Base-by-base conservation (phyloP, 2,113 vertebrate genomes). In the Actenoides lindsayi region DNA sequence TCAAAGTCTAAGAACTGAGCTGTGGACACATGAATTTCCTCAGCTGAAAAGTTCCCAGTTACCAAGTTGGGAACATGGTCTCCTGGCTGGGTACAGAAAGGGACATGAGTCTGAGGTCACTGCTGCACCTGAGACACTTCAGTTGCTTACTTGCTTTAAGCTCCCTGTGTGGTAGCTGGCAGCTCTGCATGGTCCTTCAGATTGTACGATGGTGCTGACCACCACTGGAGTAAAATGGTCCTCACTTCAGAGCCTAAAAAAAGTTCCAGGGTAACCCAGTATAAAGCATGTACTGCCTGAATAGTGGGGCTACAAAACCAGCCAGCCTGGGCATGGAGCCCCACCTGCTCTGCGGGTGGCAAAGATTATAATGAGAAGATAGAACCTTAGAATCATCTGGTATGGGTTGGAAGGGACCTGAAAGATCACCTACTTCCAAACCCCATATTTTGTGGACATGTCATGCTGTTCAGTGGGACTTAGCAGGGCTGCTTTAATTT, bases 141-240 rank as follows among this genome's bases (percentile, higher is more conserved):
- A 30, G 0, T 35, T 33, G 19, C 6, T 30, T 15, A 14, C 39
- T 57, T 82, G n/a, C 68, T 1, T 27, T 30, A 23, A 59, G 8
- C 48, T 60, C 24, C 44, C 35, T 24, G 7, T 4, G 62, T 11
- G 25, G 69, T 17, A 44, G 14, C 90, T 41, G 71, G 71, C 56
- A 86, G 76, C 63, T 41, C 57, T 83, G 31, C 28, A 6, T 5
- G 51, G 21, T 51, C 13, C 4, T 60, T 46, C 39, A 12, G 65
- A 3, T 24, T 9, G 46, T 9, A 30, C 67, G 75, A 64, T 60
- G 70, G 91, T 88, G 79, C 16, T 90, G 65, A 53, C 46, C 42
- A 51, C 31, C 1, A 0, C 7, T 53, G 13, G 0, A 41, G 27
- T 17, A 19, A 67, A 77, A 80, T 85, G 1, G 0, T 20, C 27